phyloP scores from a whole-genome alignment of 2,888 invertebrate species.

The Cyclophora albipunctata region DNA sequence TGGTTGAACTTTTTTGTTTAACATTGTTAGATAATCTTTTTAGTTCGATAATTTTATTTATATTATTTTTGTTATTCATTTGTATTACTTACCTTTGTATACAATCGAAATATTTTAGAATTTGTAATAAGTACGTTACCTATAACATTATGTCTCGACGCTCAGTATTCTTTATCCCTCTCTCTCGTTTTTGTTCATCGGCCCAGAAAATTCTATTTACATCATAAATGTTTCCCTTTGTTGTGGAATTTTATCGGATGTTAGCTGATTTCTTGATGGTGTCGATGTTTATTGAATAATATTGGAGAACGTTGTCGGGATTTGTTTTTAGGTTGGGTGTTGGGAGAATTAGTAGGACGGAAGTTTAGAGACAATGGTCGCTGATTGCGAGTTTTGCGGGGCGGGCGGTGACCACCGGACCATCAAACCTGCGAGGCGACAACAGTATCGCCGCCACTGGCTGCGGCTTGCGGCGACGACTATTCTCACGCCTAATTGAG shows the following conservation, averaged over 20 bases:
- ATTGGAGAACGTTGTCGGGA: not conserved
- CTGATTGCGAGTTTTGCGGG: not conserved
- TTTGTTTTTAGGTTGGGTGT: not conserved
- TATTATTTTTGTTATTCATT: too few species aligned
- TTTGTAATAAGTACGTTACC: too few species aligned
- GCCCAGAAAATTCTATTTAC: slow-evolving; percentile 13
- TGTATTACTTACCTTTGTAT: too few species aligned
- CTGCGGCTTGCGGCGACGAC: slow-evolving; percentile 7
- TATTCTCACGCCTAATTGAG: slow-evolving; percentile 18
- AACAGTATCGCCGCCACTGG: slow-evolving; percentile 1
- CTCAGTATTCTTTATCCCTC: not conserved
- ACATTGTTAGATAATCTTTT: not conserved
- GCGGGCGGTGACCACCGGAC: too few species aligned
- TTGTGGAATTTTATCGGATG: slow-evolving; percentile 8
- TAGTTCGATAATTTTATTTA: slow-evolving; percentile 1
- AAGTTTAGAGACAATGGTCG: too few species aligned
- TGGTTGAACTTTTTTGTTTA: not conserved
- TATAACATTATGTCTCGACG: not conserved
- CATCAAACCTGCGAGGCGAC: too few species aligned
- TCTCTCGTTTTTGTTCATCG: slow-evolving; percentile 1
- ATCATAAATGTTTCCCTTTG: slow-evolving; percentile 9
- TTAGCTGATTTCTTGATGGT: slow-evolving; percentile 8
- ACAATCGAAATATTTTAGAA: too few species aligned
- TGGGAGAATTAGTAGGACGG: too few species aligned
- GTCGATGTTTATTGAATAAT: not conserved